phyloP scores from a whole-genome alignment of 1,140 invertebrate genomes.

The Drosophila sproati region DNA sequence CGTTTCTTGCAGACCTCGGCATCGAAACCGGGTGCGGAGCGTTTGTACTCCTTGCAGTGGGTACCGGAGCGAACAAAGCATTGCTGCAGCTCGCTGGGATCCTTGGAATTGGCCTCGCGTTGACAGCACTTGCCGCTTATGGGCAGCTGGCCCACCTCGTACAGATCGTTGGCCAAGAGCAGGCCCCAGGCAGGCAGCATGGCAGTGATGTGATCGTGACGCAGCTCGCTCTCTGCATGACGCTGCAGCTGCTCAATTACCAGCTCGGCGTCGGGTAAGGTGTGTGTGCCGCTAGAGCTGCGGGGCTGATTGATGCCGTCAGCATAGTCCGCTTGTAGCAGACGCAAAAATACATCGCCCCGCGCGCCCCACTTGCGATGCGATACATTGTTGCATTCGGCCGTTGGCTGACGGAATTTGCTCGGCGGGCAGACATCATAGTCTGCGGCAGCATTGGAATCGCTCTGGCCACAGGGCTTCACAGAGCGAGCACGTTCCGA shows the following conservation, averaged over 20 bases:
- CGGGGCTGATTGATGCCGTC: conserved; percentile 91
- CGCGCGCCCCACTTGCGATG: conserved; percentile 95
- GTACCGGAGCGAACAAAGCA: conserved; percentile 82
- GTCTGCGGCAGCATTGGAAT: conserved; percentile 51
- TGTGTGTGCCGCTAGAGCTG: conserved; percentile 85
- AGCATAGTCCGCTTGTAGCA: conserved; percentile 92
- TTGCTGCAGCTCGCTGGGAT: conserved; percentile 74
- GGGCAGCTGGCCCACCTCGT: conserved; percentile 86
- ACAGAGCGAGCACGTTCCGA: conserved; percentile 72
- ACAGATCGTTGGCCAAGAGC: conserved; percentile 91
- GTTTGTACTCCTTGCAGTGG: conserved; percentile 90
- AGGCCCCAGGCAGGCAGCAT: conserved; percentile 93
- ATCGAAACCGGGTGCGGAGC: conserved; percentile 89
- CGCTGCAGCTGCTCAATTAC: conserved; percentile 73
- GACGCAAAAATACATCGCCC: conserved; percentile 92
- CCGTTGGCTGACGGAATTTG: conserved; percentile 92
- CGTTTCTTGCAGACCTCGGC: conserved; percentile 88
- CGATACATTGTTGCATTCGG: conserved; percentile 97
- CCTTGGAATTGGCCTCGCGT: conserved; percentile 64
- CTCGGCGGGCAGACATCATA: conserved; percentile 88
- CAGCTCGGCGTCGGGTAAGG: conserved; percentile 86
- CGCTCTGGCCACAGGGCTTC: conserved; percentile 50
- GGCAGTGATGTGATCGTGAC: conserved; percentile 91
- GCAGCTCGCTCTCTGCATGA: conserved; percentile 73
- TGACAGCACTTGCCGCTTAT: conserved; percentile 87